phyloP scores from a whole-genome alignment of 2,113 vertebrate genomes.

The Dipodomys ordii region DNA sequence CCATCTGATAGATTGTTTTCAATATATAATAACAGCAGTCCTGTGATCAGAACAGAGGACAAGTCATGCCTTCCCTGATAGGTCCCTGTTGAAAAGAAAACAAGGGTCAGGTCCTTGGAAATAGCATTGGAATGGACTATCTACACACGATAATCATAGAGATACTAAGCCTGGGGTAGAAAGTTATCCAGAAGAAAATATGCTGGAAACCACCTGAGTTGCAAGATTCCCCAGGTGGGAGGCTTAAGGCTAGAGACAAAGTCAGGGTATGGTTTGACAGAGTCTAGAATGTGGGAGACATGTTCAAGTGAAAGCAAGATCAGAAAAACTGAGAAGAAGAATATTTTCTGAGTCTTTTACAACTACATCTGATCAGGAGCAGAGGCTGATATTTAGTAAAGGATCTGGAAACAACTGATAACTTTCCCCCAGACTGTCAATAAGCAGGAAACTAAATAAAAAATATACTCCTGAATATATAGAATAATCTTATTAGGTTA shows the following conservation, averaged over 20 bases:
- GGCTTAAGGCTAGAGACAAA: background rate
- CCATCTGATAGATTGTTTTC: background rate
- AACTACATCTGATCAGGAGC: background rate
- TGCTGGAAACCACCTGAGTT: background rate
- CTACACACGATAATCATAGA: background rate
- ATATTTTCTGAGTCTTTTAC: background rate
- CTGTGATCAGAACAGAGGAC: background rate
- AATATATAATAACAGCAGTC: background rate
- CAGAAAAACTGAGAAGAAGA: background rate
- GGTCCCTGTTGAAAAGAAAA: background rate
- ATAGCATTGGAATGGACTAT: background rate
- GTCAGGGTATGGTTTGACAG: background rate
- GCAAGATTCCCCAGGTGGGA: background rate
- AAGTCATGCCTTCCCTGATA: background rate
- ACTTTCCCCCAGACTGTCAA: background rate
- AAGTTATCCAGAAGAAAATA: background rate
- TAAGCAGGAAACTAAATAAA: constrained; percentile 48
- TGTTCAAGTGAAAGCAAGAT: background rate
- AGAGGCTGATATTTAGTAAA: background rate
- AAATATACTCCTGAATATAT: background rate
- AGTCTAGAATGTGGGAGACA: background rate
- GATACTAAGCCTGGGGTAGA: background rate
- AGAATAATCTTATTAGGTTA: background rate
- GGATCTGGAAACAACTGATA: background rate
- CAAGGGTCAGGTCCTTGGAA: background rate